Percentiles rank a stretch among this genome's conserved stretches.
Conservation (phyloP, 1,140 invertebrate genomes). For the Musca vetustissima region DNA sequence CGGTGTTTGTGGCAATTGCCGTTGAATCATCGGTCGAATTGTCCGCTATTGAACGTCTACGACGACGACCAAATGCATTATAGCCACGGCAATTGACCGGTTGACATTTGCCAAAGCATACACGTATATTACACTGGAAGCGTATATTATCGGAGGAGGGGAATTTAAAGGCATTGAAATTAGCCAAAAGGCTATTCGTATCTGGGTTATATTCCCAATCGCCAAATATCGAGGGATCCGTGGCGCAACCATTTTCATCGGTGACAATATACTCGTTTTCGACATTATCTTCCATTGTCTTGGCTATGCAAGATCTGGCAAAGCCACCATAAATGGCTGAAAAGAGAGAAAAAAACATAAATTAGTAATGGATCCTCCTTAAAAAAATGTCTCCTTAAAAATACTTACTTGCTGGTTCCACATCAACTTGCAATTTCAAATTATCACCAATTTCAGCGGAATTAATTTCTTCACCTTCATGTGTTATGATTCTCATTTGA, state of each 20-base stretch:
- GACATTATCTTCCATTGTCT: slow-evolving; percentile 84
- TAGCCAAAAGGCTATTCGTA: slow-evolving; percentile 77
- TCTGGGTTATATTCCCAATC: slow-evolving; percentile 89
- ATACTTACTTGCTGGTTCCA: slow-evolving; percentile 82
- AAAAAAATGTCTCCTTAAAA: neutral
- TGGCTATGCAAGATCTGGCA: slow-evolving; percentile 87
- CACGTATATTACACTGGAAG: slow-evolving; percentile 94
- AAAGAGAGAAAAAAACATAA: slow-evolving; percentile 15
- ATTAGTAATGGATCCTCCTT: neutral
- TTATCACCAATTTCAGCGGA: slow-evolving; percentile 92
- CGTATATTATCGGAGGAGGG: slow-evolving; percentile 91
- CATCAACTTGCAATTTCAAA: slow-evolving; percentile 86
- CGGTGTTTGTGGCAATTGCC: slow-evolving; percentile 48
- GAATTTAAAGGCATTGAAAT: slow-evolving; percentile 95
- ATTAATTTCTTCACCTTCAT: slow-evolving; percentile 83
- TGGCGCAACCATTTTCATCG: slow-evolving; percentile 91
- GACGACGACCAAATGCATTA: slow-evolving; percentile 82
- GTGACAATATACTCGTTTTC: slow-evolving; percentile 92
- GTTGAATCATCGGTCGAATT: slow-evolving; percentile 63
- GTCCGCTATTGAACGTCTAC: slow-evolving; percentile 66
- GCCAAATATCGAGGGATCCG: slow-evolving; percentile 88
- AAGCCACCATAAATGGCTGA: slow-evolving; percentile 92
- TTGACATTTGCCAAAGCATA: slow-evolving; percentile 94
- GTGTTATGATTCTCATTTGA: slow-evolving; percentile 87
- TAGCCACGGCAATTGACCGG: slow-evolving; percentile 90